phyloP scores from a whole-genome alignment of 2,797 vertebrate species.

The Neoniphon sammara region DNA sequence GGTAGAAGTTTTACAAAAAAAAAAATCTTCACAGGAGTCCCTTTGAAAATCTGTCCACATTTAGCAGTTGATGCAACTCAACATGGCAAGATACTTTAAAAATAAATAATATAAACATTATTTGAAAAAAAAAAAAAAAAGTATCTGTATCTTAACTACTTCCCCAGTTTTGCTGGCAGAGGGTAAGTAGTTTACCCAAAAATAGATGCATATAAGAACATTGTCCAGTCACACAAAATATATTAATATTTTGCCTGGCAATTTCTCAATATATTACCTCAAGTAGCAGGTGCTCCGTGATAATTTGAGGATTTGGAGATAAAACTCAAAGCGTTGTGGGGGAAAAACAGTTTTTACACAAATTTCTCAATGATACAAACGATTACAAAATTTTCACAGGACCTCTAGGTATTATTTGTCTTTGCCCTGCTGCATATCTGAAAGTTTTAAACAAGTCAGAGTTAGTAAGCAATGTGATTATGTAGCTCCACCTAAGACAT shows the following conservation, averaged over 20 bases:
- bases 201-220: conserved; percentile 46
- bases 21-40: conserved; percentile 73
- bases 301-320: conserved; percentile 13
- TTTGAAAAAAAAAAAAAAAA: conserved; percentile 27
- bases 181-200: conserved; percentile 34
- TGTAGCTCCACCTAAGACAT: conserved; percentile 52
- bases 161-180: conserved; percentile 39
- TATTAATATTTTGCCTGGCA: not conserved
- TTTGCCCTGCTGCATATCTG: conserved; percentile 25
- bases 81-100: conserved; percentile 55
- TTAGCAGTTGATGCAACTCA: conserved; percentile 53
- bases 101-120: conserved; percentile 78
- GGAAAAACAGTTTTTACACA: conserved; percentile 26
- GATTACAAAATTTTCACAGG: conserved; percentile 43
- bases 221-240: conserved; percentile 39
- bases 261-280: conserved; percentile 17
- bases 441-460: conserved; percentile 37
- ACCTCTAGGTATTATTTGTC: conserved; percentile 3
- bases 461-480: conserved; percentile 37
- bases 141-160: conserved; percentile 46
- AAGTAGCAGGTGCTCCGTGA: not conserved
- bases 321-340: conserved; percentile 2
- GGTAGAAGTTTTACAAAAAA: conserved; percentile 57
- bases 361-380: conserved; percentile 28
- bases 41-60: conserved; percentile 71